Evolutionary conservation across 1,140 invertebrate genomes (phyloP), one percentile per base, ranked within the genome.

Genomic region (Drosophila obscura): DNA sequence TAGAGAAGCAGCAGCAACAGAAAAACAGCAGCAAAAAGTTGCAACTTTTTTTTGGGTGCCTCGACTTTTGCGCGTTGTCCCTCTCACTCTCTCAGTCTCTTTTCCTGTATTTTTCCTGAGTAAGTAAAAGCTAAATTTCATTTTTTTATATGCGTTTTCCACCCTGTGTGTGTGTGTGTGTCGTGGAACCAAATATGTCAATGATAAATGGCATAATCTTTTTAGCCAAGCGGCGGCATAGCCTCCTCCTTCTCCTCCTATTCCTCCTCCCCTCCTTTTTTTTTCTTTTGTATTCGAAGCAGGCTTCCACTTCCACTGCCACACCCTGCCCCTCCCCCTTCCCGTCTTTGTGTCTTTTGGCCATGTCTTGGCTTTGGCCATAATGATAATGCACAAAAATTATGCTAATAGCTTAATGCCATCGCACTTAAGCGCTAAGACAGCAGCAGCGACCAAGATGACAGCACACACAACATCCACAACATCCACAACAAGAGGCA

Each of bases 351-450:
- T 5, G 7, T 15, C 26, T 26, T 55, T 62, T 55, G 57, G 51
- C 43, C 63, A 62, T 46, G 48, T 66, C 53, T 39, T 11, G 31
- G 31, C 66, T 51, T 57, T 26, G 51, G 26, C 56, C 56, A 39
- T 80, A 84, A 84, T 84, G 81, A 80, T 85, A 85, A 87, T 85
- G 82, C 74, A 85, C 69, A 87, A 72, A 82, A 82, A 85, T 85
- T 87, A 85, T 87, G 82, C 82, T 87, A 85, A 85, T 87, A 87
- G 82, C 82, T 85, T 85, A 85, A 85, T 85, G 73, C 77, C 81
- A 76, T 84, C 61, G 77, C 77, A 85, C 81, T 84, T 85, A 80
- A 77, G 73, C 57, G 80, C 61, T 80, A 85, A 80, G 67, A 85
- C 67, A 85, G 73, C 73, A 43, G 48, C 59, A 73, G 65, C 26